phyloP scores from a whole-genome alignment of 2,797 vertebrate species.

The Aeoliscus strigatus region DNA sequence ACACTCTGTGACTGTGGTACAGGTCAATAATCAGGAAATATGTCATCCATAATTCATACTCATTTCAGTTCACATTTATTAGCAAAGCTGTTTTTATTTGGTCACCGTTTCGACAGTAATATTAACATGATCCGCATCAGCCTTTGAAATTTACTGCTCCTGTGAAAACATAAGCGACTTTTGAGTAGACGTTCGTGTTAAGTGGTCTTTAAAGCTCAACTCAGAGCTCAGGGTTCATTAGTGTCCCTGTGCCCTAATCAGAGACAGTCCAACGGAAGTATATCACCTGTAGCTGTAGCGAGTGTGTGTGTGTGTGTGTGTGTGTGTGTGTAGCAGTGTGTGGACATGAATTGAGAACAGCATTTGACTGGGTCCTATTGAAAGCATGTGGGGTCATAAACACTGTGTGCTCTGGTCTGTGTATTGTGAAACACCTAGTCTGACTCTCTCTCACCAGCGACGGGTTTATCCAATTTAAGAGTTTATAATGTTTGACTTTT shows the following conservation, averaged over 20 bases:
- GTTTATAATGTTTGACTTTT: too few relatives aligned
- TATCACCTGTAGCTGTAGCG: conserved; percentile 52
- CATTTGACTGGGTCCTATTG: conserved; percentile 47
- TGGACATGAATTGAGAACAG: conserved; percentile 27
- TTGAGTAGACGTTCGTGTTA: conserved; percentile 48
- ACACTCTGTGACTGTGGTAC: too few relatives aligned
- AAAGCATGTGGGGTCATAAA: conserved; percentile 65
- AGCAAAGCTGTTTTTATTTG: too few relatives aligned
- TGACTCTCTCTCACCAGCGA: too few relatives aligned
- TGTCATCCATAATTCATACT: too few relatives aligned
- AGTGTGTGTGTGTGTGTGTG: conserved; percentile 2
- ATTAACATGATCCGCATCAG: conserved; percentile 37
- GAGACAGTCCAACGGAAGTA: conserved; percentile 55
- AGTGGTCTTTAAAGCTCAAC: conserved; percentile 61
- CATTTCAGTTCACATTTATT: too few relatives aligned
- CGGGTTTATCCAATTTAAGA: too few relatives aligned
- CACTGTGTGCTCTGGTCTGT: conserved; percentile 53
- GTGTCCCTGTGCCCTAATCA: conserved; percentile 56
- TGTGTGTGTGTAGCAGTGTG: too few relatives aligned
- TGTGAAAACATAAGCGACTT: conserved; percentile 51
- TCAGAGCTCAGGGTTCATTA: conserved; percentile 66
- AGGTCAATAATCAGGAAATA: too few relatives aligned
- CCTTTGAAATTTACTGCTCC: conserved; percentile 62
- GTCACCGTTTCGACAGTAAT: conserved; percentile 32
- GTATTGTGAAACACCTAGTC: conserved; percentile 64